Evolutionary conservation across 2,888 invertebrate genomes (phyloP).

Genomic region (Aleiodes leptofemur): DNA sequence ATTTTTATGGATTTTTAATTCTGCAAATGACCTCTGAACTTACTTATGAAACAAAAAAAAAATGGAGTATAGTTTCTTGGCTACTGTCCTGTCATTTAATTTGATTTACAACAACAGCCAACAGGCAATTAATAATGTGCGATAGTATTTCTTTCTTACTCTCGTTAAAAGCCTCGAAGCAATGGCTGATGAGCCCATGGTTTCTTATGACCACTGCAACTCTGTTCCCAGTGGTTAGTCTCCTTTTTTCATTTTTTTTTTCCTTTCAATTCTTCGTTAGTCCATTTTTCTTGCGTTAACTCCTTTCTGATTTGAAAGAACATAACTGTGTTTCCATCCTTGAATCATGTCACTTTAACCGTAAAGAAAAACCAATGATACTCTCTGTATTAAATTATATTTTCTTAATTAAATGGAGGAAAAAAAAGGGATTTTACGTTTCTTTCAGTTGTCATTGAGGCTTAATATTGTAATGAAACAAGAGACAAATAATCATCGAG

Average conservation of each 20-base stretch:
- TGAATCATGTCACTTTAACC: too few species aligned
- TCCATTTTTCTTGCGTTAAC: conserved; percentile 2
- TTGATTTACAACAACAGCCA: conserved; percentile 62
- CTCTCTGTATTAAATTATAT: too few species aligned
- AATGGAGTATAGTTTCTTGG: conserved; percentile 26
- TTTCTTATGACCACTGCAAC: conserved; percentile 56
- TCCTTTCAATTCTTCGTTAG: background rate
- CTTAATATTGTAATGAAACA: background rate
- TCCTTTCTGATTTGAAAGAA: background rate
- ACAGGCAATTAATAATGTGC: conserved; percentile 61
- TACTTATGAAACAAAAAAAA: background rate
- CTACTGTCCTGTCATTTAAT: conserved; percentile 62
- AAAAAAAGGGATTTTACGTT: background rate
- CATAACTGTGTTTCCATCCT: conserved; percentile 11
- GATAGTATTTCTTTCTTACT: conserved; percentile 48
- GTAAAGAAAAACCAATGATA: too few species aligned
- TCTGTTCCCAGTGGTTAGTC: conserved; percentile 38
- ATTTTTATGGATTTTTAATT: background rate
- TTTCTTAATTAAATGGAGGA: too few species aligned
- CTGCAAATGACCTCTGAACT: background rate
- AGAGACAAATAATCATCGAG: conserved; percentile 53
- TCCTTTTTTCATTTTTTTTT: background rate
- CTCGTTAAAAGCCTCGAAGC: conserved; percentile 60
- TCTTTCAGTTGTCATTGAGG: background rate
- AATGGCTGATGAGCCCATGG: conserved; percentile 55